These are phyloP conservation scores for Hypotaenidia okinawae DNA, from an alignment of 2,797 vertebrate species.

Conservation along the genomic window DNA sequence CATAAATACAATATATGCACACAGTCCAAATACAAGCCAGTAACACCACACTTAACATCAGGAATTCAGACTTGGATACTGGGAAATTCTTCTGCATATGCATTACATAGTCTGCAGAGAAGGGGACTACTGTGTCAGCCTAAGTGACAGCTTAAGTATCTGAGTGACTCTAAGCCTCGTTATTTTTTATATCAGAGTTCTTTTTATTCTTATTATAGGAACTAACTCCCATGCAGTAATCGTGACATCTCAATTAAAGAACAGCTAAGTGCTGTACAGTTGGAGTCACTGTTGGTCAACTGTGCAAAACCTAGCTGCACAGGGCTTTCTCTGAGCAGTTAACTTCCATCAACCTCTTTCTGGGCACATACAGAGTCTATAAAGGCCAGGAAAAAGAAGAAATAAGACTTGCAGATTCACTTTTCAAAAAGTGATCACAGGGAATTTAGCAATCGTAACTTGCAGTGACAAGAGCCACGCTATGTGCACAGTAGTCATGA, in stretches of 20 bases:
- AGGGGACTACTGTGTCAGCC: background rate
- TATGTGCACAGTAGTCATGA: background rate
- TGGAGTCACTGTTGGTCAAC: background rate
- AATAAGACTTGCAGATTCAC: background rate
- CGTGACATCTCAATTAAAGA: background rate
- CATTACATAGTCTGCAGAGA: background rate
- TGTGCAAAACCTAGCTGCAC: background rate
- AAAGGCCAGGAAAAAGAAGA: background rate
- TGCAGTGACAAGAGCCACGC: background rate
- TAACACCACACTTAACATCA: background rate
- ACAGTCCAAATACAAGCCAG: background rate
- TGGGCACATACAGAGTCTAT: background rate
- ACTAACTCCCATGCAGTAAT: background rate
- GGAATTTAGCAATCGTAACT: background rate
- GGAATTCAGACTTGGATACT: background rate
- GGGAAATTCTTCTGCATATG: background rate
- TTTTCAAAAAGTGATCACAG: background rate
- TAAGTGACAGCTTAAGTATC: background rate
- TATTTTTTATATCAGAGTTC: background rate
- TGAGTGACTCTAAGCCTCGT: background rate
- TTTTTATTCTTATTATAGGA: background rate
- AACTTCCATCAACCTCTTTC: background rate
- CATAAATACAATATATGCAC: background rate
- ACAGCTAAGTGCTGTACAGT: background rate
- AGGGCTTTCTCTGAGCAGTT: background rate